Percentiles rank a stretch among this genome's conserved stretches.
Evolutionary conservation across 1,140 invertebrate genomes (phyloP).

Genomic region (Drosophila seguyi): DNA sequence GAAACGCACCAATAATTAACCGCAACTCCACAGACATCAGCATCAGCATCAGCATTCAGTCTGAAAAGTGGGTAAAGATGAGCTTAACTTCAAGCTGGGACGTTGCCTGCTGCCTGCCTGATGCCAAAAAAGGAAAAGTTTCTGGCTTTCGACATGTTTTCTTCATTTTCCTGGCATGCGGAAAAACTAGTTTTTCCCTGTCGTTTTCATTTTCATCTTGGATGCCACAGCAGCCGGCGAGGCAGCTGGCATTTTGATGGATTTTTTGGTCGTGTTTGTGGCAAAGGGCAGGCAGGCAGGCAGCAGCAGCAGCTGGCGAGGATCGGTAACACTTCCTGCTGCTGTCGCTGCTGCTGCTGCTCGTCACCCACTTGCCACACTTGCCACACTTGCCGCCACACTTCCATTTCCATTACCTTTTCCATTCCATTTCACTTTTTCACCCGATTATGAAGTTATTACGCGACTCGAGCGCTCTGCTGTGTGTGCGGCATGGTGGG

Average conservation of each 20-base stretch:
- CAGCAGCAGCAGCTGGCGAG: slow-evolving; percentile 5
- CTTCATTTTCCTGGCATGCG: slow-evolving; percentile 70
- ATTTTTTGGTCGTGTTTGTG: slow-evolving; percentile 44
- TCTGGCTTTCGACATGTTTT: slow-evolving; percentile 51
- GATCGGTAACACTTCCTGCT: slow-evolving; percentile 8
- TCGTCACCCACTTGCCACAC: slow-evolving; percentile 17
- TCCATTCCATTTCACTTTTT: slow-evolving; percentile 57
- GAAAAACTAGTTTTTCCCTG: slow-evolving; percentile 78
- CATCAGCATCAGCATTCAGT: not conserved
- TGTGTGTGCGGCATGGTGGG: slow-evolving; percentile 42
- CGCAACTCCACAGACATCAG: slow-evolving; percentile 2
- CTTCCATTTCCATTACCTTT: slow-evolving; percentile 37
- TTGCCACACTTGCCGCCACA: slow-evolving; percentile 9
- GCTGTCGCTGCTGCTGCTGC: not conserved
- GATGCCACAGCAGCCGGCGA: slow-evolving; percentile 40
- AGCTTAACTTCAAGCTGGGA: too few relatives aligned
- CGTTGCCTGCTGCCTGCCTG: too few relatives aligned
- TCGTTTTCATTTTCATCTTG: slow-evolving; percentile 51
- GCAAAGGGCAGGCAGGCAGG: slow-evolving; percentile 28
- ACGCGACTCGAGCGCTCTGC: slow-evolving; percentile 37
- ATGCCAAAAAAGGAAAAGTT: slow-evolving; percentile 73
- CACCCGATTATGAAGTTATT: slow-evolving; percentile 70
- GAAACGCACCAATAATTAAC: slow-evolving; percentile 62
- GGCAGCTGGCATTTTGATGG: slow-evolving; percentile 61
- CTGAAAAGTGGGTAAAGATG: slow-evolving; percentile 79